Conservation (phyloP, 2,797 vertebrate species). For the Sebastes matsubarae region DNA sequence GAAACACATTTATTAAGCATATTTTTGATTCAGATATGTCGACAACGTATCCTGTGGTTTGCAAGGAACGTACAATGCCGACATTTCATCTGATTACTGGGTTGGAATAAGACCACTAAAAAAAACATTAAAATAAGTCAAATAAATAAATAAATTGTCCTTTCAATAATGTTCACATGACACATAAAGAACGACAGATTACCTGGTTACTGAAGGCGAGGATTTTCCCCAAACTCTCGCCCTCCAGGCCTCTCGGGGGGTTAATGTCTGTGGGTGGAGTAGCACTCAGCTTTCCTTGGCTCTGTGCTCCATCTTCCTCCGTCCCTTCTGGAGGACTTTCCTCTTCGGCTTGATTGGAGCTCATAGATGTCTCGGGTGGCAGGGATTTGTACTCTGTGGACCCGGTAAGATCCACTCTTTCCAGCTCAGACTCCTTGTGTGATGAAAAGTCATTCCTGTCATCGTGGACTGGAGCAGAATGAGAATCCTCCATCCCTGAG, state of each 20-base stretch:
- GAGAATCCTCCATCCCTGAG: neutral
- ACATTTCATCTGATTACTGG: too few species aligned
- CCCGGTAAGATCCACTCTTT: neutral
- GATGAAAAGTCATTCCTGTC: neutral
- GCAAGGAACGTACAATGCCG: too few species aligned
- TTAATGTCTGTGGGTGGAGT: conserved; percentile 71
- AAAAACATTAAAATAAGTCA: neutral
- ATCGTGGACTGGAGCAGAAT: neutral
- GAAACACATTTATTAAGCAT: too few species aligned
- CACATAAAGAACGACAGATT: neutral
- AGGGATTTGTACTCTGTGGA: neutral
- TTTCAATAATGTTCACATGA: neutral
- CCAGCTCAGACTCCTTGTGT: conserved; percentile 26
- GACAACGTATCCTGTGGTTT: too few species aligned
- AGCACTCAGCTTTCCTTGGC: conserved; percentile 26
- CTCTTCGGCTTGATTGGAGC: conserved; percentile 2
- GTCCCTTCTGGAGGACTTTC: conserved; percentile 31
- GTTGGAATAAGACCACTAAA: too few species aligned
- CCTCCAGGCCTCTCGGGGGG: conserved; percentile 46
- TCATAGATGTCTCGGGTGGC: neutral
- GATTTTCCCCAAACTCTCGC: conserved; percentile 83
- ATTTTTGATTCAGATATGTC: neutral
- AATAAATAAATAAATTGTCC: neutral
- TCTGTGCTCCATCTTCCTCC: neutral
- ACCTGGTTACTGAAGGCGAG: conserved; percentile 90